phyloP scores from a whole-genome alignment of 1,140 invertebrate species.

The Drosophila pectinifera region DNA sequence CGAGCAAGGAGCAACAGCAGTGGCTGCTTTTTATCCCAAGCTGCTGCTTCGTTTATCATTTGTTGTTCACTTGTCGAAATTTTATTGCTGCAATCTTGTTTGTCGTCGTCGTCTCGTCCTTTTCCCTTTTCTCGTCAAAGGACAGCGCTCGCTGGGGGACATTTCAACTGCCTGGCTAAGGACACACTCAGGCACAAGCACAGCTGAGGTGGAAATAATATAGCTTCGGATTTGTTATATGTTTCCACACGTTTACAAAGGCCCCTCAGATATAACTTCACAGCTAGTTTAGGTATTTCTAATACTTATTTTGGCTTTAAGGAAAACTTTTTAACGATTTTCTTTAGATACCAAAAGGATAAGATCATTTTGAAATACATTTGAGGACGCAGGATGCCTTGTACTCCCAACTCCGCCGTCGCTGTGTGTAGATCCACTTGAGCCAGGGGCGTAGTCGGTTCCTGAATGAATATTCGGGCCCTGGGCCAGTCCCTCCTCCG shows the following conservation, averaged over 20 bases:
- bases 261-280: neutral
- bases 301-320: neutral
- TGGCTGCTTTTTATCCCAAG: conserved; percentile 70
- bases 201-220: neutral
- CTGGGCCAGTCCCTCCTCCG: conserved; percentile 11
- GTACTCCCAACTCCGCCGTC: neutral
- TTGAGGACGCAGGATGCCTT: too few species aligned
- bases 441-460: conserved; percentile 34
- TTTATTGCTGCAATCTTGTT: conserved; percentile 83
- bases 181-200: conserved; percentile 14
- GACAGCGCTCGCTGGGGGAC: conserved; percentile 62
- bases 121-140: conserved; percentile 53
- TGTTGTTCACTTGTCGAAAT: conserved; percentile 83
- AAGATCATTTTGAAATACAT: neutral
- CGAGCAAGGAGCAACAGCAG: too few species aligned
- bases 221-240: neutral
- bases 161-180: conserved; percentile 52
- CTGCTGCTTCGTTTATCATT: conserved; percentile 82
- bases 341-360: too few species aligned
- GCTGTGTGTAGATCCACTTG: conserved; percentile 27
- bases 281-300: too few species aligned
- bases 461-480: conserved; percentile 30
- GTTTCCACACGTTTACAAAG: neutral
- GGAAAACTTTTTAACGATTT: too few species aligned
- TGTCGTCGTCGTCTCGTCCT: conserved; percentile 61